Evolutionary conservation across 2,888 invertebrate genomes (phyloP), one percentile per base, ranked within the genome.

Genomic region (Anaspis maculata): DNA sequence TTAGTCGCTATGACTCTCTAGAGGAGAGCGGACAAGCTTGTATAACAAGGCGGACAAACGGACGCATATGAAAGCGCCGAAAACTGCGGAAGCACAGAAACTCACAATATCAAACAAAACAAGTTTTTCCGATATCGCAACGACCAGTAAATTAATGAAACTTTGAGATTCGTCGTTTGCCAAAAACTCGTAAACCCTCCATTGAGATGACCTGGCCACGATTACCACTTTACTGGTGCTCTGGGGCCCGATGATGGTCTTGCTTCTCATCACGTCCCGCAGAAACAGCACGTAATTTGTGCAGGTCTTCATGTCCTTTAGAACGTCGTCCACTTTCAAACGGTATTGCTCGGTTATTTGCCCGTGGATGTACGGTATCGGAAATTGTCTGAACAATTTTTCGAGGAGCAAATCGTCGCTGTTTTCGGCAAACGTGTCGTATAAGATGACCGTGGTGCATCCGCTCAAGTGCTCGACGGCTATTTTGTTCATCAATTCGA

Each of bases 101-200:
- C 25, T 16, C 33, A 30, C 37, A 34, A 23, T 40, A 41, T 55
- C 54, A 22, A 45, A 40, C 7, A 51, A 37, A 26, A 50, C 48
- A 9, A 47, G 44, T 44, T 75, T 74, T 30, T 77, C 72, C 9
- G 79, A 80, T 52, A 78, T 76, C 1, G 76, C 76, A 34, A 85
- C 71, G 1, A 85, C 72, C 32, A 86, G 62, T 15, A 86, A 65
- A 66, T 86, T 82, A 1, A 79, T 70, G 52, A 83, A 78, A 55
- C 72, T 71, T 49, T 77, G 75, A 1, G 84, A 77, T 2, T 64
- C 39, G 28, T 74, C 67, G 13, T 74, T 73, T 1, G 72, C 63
- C 11, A 85, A 56, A 63, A 82, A 85, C 51, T 83, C 82, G 34
- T 77, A 74, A 1, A 85, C 73, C 14, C 77, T 75, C 83, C 83